A percentile compares a stretch with the other conserved stretches of the same genome.
phyloP scores from a whole-genome alignment of 2,113 vertebrate genomes.

The Vombatus ursinus region DNA sequence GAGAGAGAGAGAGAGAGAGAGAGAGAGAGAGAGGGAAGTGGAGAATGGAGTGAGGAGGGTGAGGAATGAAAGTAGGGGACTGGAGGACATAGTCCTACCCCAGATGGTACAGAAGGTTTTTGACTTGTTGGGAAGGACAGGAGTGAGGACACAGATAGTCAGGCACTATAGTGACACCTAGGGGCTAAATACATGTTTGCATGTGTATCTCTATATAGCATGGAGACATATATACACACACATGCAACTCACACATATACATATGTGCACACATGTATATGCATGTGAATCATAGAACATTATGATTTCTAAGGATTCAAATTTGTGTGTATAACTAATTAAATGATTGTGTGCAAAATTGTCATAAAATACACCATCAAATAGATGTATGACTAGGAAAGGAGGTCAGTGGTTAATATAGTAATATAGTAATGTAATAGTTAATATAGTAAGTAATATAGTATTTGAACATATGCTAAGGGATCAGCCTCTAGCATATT shows the following conservation, averaged over 20 bases:
- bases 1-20: background rate
- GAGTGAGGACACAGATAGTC: background rate
- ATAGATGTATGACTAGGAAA: background rate
- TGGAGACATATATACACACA: background rate
- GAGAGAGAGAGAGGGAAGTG: background rate
- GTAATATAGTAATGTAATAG: background rate
- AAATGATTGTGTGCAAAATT: background rate
- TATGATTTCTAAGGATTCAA: background rate
- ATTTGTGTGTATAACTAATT: background rate
- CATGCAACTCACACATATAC: background rate
- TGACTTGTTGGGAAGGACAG: background rate
- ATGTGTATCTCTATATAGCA: background rate
- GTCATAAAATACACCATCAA: background rate
- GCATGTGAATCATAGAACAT: background rate
- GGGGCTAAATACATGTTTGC: background rate
- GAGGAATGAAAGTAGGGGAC: background rate
- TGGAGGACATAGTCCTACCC: background rate
- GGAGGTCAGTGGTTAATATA: background rate
- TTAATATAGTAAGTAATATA: background rate
- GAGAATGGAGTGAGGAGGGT: background rate
- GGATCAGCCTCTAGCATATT: background rate
- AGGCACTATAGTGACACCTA: background rate
- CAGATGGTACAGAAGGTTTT: background rate
- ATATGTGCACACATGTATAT: background rate
- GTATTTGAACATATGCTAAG: background rate